Conservation (phyloP, 2,113 vertebrate genomes). For the Nymphicus hollandicus region DNA sequence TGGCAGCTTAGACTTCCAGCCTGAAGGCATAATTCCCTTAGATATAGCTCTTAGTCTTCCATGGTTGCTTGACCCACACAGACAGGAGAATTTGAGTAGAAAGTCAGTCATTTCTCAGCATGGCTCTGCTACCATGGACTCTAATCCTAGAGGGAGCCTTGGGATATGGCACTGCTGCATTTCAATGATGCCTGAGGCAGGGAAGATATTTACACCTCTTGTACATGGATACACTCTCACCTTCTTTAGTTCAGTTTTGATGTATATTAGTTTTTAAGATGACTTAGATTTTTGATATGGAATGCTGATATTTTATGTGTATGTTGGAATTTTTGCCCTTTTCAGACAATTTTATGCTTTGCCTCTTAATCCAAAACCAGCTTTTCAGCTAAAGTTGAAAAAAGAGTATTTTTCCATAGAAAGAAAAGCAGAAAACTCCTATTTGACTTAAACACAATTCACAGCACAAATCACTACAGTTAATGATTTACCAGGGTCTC, state of each 20-base stretch:
- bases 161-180: neutral
- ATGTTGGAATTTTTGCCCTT: neutral
- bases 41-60: too few relatives aligned
- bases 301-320: neutral
- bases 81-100: neutral
- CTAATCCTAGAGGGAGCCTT: neutral
- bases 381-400: neutral
- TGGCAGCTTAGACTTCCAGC: neutral
- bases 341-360: neutral
- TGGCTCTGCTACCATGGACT: neutral
- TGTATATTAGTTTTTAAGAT: neutral
- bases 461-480: neutral
- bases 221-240: rapidly evolving
- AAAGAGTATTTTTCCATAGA: neutral
- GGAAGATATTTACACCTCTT: neutral
- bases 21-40: neutral
- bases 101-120: neutral
- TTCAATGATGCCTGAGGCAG: neutral
- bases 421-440: rapidly evolving
- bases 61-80: rapidly evolving
- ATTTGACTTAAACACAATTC: neutral
- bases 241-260: neutral
- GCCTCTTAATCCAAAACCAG: neutral
- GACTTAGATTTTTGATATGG: neutral
- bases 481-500: neutral